phyloP scores from a whole-genome alignment of 2,113 vertebrate species.

The human region GRCh38 chr4:183011001-183011500 shows the following conservation, averaged over 20 bases:
- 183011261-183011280: not conserved
- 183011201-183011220: not conserved
- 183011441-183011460: not conserved
- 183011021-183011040: not conserved
- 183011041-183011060: not conserved
- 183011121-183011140: slow-evolving; percentile 12
- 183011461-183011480: not conserved
- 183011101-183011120: slow-evolving; percentile 14
- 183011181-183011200: slow-evolving; percentile 1
- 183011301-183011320: not conserved
- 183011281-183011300: not conserved
- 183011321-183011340: not conserved
- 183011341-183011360: not conserved
- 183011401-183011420: not conserved
- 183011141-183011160: not conserved
- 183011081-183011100: not conserved
- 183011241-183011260: not conserved
- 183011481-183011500: not conserved
- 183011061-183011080: not conserved
- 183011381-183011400: not conserved
- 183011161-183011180: not conserved
- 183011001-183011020: not conserved
- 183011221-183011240: slow-evolving; percentile 27
- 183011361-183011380: not conserved
- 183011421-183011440: not conserved